Base-by-base conservation (phyloP, 1,140 invertebrate species). In the Penaeus japonicus region DNA sequence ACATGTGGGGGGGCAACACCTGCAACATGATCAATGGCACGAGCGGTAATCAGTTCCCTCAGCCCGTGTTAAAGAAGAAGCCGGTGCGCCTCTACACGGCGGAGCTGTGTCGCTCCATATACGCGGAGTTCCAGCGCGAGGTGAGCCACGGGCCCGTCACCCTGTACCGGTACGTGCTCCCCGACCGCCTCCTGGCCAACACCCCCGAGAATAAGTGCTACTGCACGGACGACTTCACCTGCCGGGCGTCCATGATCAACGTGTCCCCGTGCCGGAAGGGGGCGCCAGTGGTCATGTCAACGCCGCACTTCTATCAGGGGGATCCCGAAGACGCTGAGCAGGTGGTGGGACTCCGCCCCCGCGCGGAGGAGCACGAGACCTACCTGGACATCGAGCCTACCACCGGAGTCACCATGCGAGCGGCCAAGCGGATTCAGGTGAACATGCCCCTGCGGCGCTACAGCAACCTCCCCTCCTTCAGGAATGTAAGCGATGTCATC, bases 231-330 rank as follows among this genome's bases (percentile, higher is more conserved):
- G 81, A 89, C 73, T 91, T 89, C 77, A 88, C 89, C 18, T 91
- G 90, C 82, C 62, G 83, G 39, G 85, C 81, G 24, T 89, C 88
- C 57, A 89, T 91, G 86, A 88, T 91, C 80, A 87, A 91, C 79
- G 81, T 91, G 55, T 84, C 90, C 35, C 85, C 88, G 2, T 91
- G 91, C 82, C 75, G 87, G n/a, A 85, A 88, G 22, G 91, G 91
- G 7, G 87, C 90, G 0, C 91, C 91, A 4, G 89, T 91, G 0
- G 89, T 91, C 20, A 84, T 90, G 70, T 91, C 97, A n/a, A 96
- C 96, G 91, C 97, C 97, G 3, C 97, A 98, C 92, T 98, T 98
- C 92, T 95, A 96, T 91, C 93, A 96, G 86, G 94, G 95, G 3
- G 96, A 96, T 90, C 94, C 95, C 4, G 92, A 93, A 0, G 93